Percentiles rank a stretch among this genome's conserved stretches.
Conservation (phyloP, 1,140 invertebrate species). For the Hesperophylax magnus region DNA sequence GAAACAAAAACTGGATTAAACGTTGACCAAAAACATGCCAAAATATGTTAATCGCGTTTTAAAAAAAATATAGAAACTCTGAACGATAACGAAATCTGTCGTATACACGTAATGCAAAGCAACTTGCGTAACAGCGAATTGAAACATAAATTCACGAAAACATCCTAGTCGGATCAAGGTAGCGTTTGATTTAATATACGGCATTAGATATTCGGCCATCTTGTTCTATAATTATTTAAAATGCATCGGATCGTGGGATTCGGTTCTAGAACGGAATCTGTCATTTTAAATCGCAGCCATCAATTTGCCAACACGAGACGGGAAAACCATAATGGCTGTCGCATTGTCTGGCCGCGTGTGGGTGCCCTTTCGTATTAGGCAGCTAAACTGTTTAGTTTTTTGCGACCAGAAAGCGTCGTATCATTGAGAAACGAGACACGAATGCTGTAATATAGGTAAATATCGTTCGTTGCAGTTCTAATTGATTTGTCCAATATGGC, state of each 20-base stretch:
- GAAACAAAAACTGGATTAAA: too few species aligned
- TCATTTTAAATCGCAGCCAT: conserved; percentile 41
- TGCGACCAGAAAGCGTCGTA: too few species aligned
- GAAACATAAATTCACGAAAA: conserved; percentile 8
- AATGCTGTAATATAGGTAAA: too few species aligned
- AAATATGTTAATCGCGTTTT: too few species aligned
- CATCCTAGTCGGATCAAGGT: conserved; percentile 14
- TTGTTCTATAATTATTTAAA: conserved; percentile 31
- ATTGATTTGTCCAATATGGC: too few species aligned
- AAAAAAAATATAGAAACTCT: too few species aligned
- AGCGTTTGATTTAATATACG: conserved; percentile 8
- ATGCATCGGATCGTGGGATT: conserved; percentile 30
- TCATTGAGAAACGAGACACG: not conserved
- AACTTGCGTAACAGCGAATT: not conserved
- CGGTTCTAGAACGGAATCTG: conserved; percentile 33
- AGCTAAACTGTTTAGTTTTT: not conserved
- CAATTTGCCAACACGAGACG: conserved; percentile 34
- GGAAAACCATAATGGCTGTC: conserved; percentile 19
- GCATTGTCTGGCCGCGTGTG: conserved; percentile 21
- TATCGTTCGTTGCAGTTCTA: too few species aligned
- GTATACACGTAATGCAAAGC: not conserved
- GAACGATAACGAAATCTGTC: too few species aligned
- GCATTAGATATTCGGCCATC: not conserved
- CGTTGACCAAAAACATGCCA: too few species aligned
- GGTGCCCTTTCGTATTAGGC: conserved; percentile 4